phyloP scores from a whole-genome alignment of 2,888 invertebrate genomes.

The Apomyelois bistriatella region DNA sequence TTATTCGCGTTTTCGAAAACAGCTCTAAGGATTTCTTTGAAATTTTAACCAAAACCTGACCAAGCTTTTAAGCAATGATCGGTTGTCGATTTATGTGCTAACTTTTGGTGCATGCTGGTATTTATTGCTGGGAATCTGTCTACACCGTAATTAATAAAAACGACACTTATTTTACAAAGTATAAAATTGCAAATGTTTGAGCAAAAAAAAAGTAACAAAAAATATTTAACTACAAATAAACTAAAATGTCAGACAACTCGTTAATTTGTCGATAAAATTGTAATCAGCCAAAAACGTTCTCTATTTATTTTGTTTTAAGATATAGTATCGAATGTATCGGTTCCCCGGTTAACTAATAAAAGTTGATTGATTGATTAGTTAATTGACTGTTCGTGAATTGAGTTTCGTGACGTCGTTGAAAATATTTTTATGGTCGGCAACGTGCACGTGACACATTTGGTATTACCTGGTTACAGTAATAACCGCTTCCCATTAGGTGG shows the following conservation, averaged over 20 bases:
- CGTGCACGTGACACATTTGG: no score
- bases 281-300: not conserved
- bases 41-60: no score
- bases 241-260: not conserved
- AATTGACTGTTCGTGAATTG: not conserved
- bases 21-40: no score
- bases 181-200: not conserved
- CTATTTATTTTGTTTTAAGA: not conserved
- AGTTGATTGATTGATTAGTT: slow-evolving; percentile 5
- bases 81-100: no score
- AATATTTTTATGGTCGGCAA: no score
- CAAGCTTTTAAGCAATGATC: no score
- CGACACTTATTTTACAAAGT: not conserved
- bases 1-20: no score
- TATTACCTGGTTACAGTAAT: no score
- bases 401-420: not conserved
- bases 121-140: no score
- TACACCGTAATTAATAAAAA: no score
- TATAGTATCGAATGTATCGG: not conserved
- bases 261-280: not conserved
- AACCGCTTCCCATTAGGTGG: no score
- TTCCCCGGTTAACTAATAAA: not conserved
- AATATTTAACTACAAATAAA: not conserved
- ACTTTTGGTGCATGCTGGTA: no score
- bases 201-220: not conserved